These are phyloP conservation scores for Eupithecia subfuscata DNA, from an alignment of 2,888 invertebrate species.

Conservation along the genomic window DNA sequence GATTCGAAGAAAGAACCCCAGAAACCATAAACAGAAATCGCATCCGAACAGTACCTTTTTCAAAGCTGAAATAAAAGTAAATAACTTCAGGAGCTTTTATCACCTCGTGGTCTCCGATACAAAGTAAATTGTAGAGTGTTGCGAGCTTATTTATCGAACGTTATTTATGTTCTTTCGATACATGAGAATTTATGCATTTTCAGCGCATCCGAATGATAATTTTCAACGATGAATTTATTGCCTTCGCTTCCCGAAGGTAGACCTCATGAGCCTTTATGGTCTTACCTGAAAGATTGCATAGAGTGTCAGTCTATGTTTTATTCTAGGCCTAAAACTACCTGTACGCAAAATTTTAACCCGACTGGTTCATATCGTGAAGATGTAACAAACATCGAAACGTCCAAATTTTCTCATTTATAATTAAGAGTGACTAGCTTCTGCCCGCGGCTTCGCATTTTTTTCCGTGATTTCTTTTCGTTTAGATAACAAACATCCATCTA, in stretches of 20 bases:
- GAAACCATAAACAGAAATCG: too few species aligned
- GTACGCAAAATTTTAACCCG: too few species aligned
- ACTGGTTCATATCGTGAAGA: too few species aligned
- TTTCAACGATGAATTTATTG: conserved; percentile 8
- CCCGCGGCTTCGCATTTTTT: background rate
- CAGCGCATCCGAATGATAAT: conserved; percentile 9
- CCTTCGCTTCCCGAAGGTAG: background rate
- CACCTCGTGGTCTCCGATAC: conserved; percentile 5
- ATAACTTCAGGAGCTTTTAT: conserved; percentile 1
- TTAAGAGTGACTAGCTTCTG: too few species aligned
- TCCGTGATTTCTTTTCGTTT: too few species aligned
- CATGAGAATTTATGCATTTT: conserved; percentile 11
- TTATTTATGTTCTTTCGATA: conserved; percentile 12
- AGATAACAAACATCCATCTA: too few species aligned
- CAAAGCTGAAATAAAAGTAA: conserved; percentile 1
- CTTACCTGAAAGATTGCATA: background rate
- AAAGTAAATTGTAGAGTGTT: conserved; percentile 9
- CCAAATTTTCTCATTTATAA: too few species aligned
- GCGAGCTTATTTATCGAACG: background rate
- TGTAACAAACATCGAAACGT: too few species aligned
- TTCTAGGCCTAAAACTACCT: too few species aligned
- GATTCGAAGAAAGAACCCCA: too few species aligned
- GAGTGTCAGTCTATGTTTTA: too few species aligned
- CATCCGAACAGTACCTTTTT: background rate
- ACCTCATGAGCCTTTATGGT: background rate